A percentile compares a stretch with the other conserved stretches of the same genome.
Evolutionary conservation across 2,113 vertebrate species (phyloP).

Genomic region (Podocnemis expansa): DNA sequence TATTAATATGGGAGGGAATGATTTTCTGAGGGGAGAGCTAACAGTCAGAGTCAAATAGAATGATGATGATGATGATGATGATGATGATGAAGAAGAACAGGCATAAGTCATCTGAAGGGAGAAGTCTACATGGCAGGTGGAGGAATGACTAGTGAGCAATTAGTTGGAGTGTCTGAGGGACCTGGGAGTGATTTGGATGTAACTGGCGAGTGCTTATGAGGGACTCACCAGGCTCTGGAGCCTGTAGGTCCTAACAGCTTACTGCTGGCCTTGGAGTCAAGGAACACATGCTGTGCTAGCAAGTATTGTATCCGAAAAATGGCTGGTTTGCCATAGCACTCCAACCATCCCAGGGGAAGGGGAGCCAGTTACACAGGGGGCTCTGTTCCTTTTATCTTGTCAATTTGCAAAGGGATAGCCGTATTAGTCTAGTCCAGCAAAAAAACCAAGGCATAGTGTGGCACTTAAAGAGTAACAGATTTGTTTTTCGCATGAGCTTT

Average conservation of each 20-base stretch:
- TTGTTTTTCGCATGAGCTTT: too few relatives aligned
- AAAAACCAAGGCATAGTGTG: too few relatives aligned
- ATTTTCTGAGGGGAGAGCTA: not conserved
- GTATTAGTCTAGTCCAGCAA: too few relatives aligned
- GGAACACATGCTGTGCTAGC: not conserved
- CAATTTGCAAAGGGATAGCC: too few relatives aligned
- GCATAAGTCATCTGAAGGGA: not conserved
- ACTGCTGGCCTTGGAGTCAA: not conserved
- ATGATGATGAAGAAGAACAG: too few relatives aligned
- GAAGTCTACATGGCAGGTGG: not conserved
- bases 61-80: not conserved
- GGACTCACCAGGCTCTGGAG: not conserved
- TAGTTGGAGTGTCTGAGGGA: not conserved
- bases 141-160: not conserved
- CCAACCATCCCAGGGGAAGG: accelerated
- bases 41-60: not conserved
- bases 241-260: not conserved
- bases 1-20: not conserved
- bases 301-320: not conserved
- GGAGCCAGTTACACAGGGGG: not conserved
- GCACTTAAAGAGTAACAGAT: too few relatives aligned
- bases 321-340: not conserved
- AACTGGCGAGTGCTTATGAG: not conserved
- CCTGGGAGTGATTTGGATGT: not conserved
- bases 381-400: too few relatives aligned